Percentiles rank a stretch among this genome's conserved stretches.
Evolutionary conservation across 2,888 invertebrate genomes (phyloP).

Genomic region (Aelia acuminata): DNA sequence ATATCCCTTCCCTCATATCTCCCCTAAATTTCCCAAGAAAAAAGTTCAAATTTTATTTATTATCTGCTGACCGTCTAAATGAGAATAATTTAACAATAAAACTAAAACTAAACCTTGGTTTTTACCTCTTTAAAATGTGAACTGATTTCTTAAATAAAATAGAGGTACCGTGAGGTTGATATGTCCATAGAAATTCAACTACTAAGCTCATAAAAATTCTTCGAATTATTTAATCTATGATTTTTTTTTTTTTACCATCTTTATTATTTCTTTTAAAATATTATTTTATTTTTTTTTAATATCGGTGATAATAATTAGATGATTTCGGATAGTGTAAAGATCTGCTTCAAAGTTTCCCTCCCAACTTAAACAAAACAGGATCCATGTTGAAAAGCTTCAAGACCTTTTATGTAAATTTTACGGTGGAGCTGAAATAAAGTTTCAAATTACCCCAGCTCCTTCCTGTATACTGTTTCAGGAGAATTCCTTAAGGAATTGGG

Average conservation of each 20-base stretch:
- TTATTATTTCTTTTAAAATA: no score
- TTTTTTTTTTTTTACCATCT: no score
- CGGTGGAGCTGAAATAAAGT: not conserved
- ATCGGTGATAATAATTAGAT: no score
- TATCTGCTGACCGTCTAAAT: not conserved
- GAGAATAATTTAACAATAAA: not conserved
- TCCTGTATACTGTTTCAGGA: not conserved
- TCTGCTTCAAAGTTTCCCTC: not conserved
- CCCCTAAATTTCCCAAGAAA: not conserved
- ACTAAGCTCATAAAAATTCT: no score
- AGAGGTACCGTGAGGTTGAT: no score
- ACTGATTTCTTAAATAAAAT: no score
- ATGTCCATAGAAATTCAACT: no score
- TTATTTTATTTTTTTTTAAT: no score
- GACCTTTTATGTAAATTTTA: conserved; percentile 23
- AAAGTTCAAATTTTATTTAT: not conserved
- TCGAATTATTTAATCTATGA: no score
- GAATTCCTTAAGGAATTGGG: not conserved
- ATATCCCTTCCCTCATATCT: not conserved
- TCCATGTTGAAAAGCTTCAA: conserved; percentile 1
- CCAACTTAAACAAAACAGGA: not conserved
- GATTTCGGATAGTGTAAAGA: no score
- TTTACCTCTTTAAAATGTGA: no score
- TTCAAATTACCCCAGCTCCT: not conserved
- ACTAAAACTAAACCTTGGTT: no score